Base-by-base conservation (phyloP, 2,113 vertebrate genomes). In the Progne subis region DNA sequence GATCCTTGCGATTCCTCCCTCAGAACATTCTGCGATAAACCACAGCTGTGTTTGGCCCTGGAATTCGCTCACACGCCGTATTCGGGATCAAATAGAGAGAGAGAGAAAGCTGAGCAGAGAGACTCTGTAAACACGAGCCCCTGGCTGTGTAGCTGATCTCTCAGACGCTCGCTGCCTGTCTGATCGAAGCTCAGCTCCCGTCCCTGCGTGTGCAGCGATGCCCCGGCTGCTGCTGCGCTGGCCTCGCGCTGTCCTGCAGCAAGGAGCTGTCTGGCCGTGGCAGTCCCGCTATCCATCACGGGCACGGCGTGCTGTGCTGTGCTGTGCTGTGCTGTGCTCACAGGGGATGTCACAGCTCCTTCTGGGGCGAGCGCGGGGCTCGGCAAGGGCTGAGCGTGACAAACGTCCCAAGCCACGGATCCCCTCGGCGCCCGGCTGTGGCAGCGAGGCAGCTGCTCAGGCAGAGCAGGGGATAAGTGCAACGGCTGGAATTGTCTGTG, bases 131-230 rank as follows among this genome's bases (percentile, higher is more conserved):
- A 5, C 12, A 25, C n/a, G 44, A 29, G 49, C 12, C 63, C 37
- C 18, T 17, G 11, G 18, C 85, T 43, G 47, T 1, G 7, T 4
- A 12, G 55, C 52, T 56, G 0, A 12, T 84, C 64, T 69, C 50
- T 17, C 55, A 9, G 16, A 11, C 1, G 0, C 56, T 34, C 59
- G 2, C 34, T 39, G 56, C 3, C 63, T 46, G 74, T 41, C 49
- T 59, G 91, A 7, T 59, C 7, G 9, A 9, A 32, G 90, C 57
- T 6, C n/a, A 0, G 67, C 59, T 82, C n/a, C 53, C 0, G 0
- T 9, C 12, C 3, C 68, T 4, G 32, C 0, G 5, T 0, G 8
- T 1, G 20, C 49, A 2, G 63, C 0, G n/a, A n/a, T n/a, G n/a
- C n/a, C n/a, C n/a, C n/a, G n/a, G n/a, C n/a, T n/a, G n/a, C n/a